Base-by-base conservation (phyloP, 2,113 vertebrate species). In the Amblyornis subalaris region DNA sequence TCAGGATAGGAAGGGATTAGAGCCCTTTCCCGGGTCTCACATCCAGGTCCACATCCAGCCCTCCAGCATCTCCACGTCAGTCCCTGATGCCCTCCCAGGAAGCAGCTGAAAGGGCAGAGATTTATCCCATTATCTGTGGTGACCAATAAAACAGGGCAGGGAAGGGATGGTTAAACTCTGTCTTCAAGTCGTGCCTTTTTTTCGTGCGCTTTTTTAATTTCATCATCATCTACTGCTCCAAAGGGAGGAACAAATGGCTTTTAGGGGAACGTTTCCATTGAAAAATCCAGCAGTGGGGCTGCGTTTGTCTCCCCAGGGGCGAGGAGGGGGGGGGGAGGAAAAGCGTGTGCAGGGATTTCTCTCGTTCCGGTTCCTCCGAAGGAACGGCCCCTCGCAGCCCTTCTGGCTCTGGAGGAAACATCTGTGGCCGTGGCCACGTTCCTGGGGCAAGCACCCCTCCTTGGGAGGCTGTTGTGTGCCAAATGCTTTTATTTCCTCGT, bases 391-490 rank as follows among this genome's bases (percentile, higher is more conserved):
- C 62, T 23, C 15, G 13, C 62, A 79, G 93, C 88, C 71, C 60
- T 77, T 64, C 20, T 91, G 74, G 22, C 93, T 70, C 67, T 91
- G 90, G 88, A 96, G 96, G 96, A 97, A 97, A 97, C 96, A 97
- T 97, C 95, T 97, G 96, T 76, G 85, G 26, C 65, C 6, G 24
- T 74, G 82, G 72, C 93, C 85, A 74, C 3, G 51, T 66, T 91
- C 47, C 78, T 67, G 0, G 6, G 75, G 85, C 92, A 95, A 93
- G 93, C 69, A 48, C 61, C 88, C 88, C 64, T 88, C 55, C 1
- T 1, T 51, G 67, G 78, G n/a, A 83, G 67, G 82, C 55, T 66
- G 42, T 35, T 81, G 76, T 50, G 78, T 76, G 47, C 22, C 19
- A 4, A 95, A 88, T 17, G 75, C 91, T 83, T 95, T 85, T 71